phyloP scores from a whole-genome alignment of 1,140 invertebrate genomes.

The Sesamia nonagrioides region DNA sequence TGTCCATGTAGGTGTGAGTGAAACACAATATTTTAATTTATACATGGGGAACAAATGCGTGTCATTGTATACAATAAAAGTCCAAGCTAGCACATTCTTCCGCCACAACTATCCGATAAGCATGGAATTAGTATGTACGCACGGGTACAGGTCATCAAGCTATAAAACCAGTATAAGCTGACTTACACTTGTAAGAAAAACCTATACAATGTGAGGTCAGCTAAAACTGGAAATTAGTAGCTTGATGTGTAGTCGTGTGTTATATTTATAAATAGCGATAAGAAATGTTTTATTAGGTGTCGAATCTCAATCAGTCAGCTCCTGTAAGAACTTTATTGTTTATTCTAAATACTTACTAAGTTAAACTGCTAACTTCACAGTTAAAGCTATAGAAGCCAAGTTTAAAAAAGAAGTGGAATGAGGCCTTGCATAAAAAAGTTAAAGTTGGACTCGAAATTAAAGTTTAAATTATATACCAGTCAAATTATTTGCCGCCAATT shows the following conservation, averaged over 20 bases:
- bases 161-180: no score
- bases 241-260: no score
- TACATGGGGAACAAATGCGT: neutral
- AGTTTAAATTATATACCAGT: neutral
- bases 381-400: no score
- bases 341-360: neutral
- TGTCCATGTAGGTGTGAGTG: no score
- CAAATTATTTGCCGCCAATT: neutral
- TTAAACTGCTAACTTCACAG: no score
- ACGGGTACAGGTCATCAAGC: no score
- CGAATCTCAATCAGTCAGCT: slow-evolving; percentile 19
- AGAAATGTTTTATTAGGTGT: neutral
- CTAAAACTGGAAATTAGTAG: no score
- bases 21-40: neutral
- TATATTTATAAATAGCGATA: neutral
- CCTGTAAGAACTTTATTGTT: neutral
- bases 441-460: neutral
- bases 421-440: no score
- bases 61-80: neutral
- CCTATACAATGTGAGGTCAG: no score
- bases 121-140: no score
- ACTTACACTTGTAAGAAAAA: no score
- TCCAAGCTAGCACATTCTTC: neutral
- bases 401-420: no score
- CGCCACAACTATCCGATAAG: neutral